These are phyloP conservation scores for Agrotis clavis DNA, from an alignment of 2,888 invertebrate genomes.

Conservation along the genomic window DNA sequence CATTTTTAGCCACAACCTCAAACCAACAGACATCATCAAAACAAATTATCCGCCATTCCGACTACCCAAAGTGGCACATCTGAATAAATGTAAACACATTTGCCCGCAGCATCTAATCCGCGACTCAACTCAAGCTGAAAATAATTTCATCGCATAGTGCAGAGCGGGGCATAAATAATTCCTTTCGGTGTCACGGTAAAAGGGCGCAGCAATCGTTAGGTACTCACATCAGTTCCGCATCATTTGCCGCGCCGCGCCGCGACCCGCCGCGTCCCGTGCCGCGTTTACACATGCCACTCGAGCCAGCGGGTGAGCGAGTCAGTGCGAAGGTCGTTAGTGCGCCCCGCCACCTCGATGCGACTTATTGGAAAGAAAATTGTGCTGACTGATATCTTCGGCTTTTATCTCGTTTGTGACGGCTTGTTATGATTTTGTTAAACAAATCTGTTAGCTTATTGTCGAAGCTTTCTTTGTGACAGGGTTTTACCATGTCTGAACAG, in stretches of 20 bases:
- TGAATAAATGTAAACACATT: conserved; percentile 68
- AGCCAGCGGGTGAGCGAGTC: conserved; percentile 70
- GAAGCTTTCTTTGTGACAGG: conserved; percentile 7
- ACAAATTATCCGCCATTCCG: conserved; percentile 56
- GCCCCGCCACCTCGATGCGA: conserved; percentile 67
- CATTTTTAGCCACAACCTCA: background rate
- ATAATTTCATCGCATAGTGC: conserved; percentile 70
- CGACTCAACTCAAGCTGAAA: conserved; percentile 67
- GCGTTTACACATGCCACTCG: conserved; percentile 80
- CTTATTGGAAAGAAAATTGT: conserved; percentile 83
- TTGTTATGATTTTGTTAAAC: conserved; percentile 65
- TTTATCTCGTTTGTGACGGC: conserved; percentile 72
- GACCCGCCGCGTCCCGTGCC: conserved; percentile 68
- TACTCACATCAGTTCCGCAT: conserved; percentile 81
- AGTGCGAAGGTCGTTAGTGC: conserved; percentile 77
- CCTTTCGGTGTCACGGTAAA: conserved; percentile 73
- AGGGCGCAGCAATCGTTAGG: conserved; percentile 82
- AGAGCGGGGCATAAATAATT: conserved; percentile 76
- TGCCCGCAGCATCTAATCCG: conserved; percentile 63
- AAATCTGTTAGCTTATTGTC: conserved; percentile 28
- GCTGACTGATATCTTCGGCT: conserved; percentile 73
- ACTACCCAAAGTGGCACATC: conserved; percentile 56
- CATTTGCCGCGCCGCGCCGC: conserved; percentile 74
- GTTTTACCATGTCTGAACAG: conserved; percentile 1
- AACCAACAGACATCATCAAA: conserved; percentile 41